Percentiles rank a stretch among this genome's conserved stretches.
These are phyloP conservation scores for Labeo catla DNA, from an alignment of 2,113 vertebrate genomes.

Conservation along the genomic window DNA sequence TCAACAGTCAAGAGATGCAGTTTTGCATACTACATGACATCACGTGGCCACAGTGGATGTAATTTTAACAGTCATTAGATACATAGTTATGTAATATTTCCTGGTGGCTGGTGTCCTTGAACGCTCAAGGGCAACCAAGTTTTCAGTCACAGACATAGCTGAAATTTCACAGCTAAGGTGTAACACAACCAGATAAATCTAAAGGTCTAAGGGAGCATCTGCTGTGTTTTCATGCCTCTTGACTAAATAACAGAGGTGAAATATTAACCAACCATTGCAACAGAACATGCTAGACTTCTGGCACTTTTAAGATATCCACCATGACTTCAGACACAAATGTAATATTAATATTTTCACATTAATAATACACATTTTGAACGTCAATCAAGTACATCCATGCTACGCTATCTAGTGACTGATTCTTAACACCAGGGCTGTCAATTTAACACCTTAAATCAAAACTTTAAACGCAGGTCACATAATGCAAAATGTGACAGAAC, in stretches of 20 bases:
- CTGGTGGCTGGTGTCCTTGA: constrained; percentile 37
- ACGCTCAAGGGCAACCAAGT: background rate
- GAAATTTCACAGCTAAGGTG: constrained; percentile 36
- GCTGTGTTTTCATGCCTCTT: background rate
- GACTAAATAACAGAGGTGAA: constrained; percentile 22
- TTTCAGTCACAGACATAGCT: constrained; percentile 34
- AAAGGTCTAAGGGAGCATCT: background rate
- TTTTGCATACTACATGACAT: constrained; percentile 45
- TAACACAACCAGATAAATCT: background rate
- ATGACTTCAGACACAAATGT: background rate
- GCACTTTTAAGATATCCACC: background rate
- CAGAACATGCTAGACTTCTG: background rate
- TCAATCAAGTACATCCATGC: background rate
- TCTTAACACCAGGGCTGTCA: background rate
- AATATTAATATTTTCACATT: background rate
- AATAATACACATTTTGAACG: background rate
- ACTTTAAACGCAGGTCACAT: background rate
- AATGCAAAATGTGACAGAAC: too few species aligned
- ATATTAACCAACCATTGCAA: constrained; percentile 3
- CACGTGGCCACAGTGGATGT: background rate
- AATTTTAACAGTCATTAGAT: constrained; percentile 46
- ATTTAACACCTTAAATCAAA: background rate
- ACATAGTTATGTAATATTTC: constrained; percentile 50
- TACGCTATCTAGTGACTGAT: background rate
- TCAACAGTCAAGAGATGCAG: constrained; percentile 38